Base-by-base conservation (phyloP, 1,140 invertebrate species). In the Pentalonia nigronervosa region DNA sequence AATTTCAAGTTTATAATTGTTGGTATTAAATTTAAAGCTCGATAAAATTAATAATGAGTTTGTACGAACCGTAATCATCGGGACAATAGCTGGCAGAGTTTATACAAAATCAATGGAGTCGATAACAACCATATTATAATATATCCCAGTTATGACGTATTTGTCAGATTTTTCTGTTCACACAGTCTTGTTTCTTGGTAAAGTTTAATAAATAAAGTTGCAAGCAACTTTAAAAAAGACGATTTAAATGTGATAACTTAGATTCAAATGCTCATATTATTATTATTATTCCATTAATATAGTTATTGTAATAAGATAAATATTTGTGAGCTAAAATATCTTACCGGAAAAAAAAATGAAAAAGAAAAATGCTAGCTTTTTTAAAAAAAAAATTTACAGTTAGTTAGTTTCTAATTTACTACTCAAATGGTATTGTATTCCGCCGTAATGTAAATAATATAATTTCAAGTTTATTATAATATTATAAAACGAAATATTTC, bases 401-500 rank as follows among this genome's bases (percentile, higher is more conserved):
- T 48, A 30, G 41, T 47, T 47, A n/a, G 84, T n/a, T 87, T 87
- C 14, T 47, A 30, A n/a, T 87, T 87, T 30, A 45, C 30, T 17
- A 87, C 45, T 48, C 45, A 17, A 86, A 25, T 25, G 14, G 84
- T 47, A 87, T 47, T 83, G 34, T 83, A 30, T 47, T 87, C 17
- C 4, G 30, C 48, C 17, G 3, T 17, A 30, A 47, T 48, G 45
- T 14, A 47, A 48, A 45, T 86, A 45, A 47, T 87, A 45, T 87
- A 87, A 87, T 87, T 47, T 87, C 25, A 47, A 47, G 84, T 47
- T 87, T 87, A 17, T 87, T 87, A 50, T 50, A 50, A 36, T 36
- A n/a, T 87, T 87, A 25, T 30, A 30, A 30, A 30, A 87, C 11
- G 45, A 87, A 87, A 48, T 87, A 87, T 47, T 41, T 86, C 83